Base-by-base conservation (phyloP, 2,113 vertebrate genomes). In the Guaruba guarouba region DNA sequence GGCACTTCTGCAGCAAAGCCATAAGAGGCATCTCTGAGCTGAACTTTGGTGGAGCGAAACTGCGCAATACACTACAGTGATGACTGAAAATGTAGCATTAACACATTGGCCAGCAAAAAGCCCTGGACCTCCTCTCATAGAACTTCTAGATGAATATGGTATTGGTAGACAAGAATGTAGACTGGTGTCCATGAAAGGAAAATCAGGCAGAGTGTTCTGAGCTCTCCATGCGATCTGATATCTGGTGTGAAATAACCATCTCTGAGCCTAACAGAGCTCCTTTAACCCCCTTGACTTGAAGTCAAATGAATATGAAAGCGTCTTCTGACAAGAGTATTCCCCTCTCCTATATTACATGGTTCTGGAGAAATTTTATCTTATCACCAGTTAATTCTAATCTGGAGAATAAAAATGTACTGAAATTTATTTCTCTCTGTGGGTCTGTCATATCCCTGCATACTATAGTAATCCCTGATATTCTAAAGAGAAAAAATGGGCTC, bases 331-430 rank as follows among this genome's bases (percentile, higher is more conserved):
- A 28, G 33, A 37, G 39, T 39, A 9, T 52, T 73, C 22, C n/a
- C 9, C 5, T 82, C 66, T 91, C 41, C 29, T n/a, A 1, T 8
- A 19, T 9, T 41, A 68, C 0, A 0, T 55, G 15, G 8, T 48
- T 88, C 48, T 76, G 20, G 44, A 61, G 49, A 76, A 75, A 70
- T 64, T 90, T 82, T n/a, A 4, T 52, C 44, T 80, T 61, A 39
- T 52, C 35, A 64, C n/a, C 39, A 74, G 54, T 91, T 90, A 85
- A 83, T 17, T 27, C 28, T 39, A 39, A 83, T 29, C 6, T 63
- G 39, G 33, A 82, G 48, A 86, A 71, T 15, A 77, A 82, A 77
- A 71, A 59, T 1, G 10, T 4, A 59, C 16, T 14, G 31, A 75
- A 20, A 28, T 81, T 44, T 66, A 24, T 78, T 81, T 74, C 35